These are phyloP conservation scores for Torymus auratus DNA, from an alignment of 2,888 invertebrate species.

Conservation along the genomic window DNA sequence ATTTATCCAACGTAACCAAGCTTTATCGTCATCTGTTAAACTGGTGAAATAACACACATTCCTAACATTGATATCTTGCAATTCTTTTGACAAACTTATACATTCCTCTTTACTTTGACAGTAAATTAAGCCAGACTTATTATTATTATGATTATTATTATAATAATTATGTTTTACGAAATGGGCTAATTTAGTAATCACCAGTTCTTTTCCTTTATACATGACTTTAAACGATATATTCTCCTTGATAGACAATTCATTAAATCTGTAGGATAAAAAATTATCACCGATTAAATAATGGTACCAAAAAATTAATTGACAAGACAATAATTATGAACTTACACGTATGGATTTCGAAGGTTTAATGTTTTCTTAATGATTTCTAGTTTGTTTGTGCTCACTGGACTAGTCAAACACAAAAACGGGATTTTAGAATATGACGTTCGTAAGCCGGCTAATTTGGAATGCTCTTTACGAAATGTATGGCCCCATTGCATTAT, in stretches of 20 bases:
- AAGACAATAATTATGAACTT: constrained; percentile 11
- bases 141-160: no score
- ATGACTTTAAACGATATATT: constrained; percentile 35
- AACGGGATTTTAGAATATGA: constrained; percentile 9
- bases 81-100: not conserved
- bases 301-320: no score
- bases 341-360: constrained; percentile 29
- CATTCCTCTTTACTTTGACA: constrained; percentile 18
- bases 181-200: not conserved
- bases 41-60: not conserved
- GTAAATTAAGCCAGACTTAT: constrained; percentile 37
- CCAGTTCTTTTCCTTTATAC: constrained; percentile 18
- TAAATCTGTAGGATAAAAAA: constrained; percentile 18
- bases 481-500: not conserved
- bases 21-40: constrained; percentile 2
- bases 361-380: not conserved
- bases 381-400: not conserved
- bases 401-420: constrained; percentile 24
- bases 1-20: constrained; percentile 1
- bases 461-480: not conserved
- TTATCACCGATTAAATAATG: not conserved
- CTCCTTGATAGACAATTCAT: constrained; percentile 27
- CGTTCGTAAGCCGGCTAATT: constrained; percentile 7
- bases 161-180: constrained; percentile 10
- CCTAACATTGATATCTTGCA: not conserved